phyloP scores from a whole-genome alignment of 2,888 invertebrate genomes.

The Lottia scabra region DNA sequence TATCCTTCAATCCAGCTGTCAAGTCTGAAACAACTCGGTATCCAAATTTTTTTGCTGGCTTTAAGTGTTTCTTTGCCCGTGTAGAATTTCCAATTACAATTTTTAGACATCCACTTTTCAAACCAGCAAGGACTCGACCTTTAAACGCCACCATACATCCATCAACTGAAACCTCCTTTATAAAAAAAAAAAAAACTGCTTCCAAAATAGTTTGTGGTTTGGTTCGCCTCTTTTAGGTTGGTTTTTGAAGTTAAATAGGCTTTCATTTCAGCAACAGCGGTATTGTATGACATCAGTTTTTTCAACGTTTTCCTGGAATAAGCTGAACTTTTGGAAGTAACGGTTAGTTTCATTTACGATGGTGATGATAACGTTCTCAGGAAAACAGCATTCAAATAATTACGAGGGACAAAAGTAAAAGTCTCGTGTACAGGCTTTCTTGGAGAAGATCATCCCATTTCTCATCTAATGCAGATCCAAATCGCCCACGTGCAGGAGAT shows the following conservation, averaged over 20 bases:
- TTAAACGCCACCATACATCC: slow-evolving; percentile 31
- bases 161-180: slow-evolving; percentile 18
- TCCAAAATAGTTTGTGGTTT: background rate
- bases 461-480: too few relatives aligned
- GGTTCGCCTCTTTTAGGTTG: background rate
- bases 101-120: slow-evolving; percentile 16
- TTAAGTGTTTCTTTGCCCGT: too few relatives aligned
- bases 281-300: background rate
- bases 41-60: background rate
- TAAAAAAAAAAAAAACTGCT: slow-evolving; percentile 8
- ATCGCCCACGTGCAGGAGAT: too few relatives aligned
- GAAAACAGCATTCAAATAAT: background rate
- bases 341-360: background rate
- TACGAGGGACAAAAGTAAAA: background rate
- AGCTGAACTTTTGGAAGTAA: background rate
- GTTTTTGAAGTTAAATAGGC: slow-evolving; percentile 9
- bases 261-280: slow-evolving; percentile 13
- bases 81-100: too few relatives aligned
- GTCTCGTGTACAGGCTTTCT: background rate
- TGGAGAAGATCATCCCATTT: background rate
- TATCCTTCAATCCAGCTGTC: background rate
- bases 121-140: slow-evolving; percentile 12
- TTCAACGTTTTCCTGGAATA: background rate
- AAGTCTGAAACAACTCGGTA: background rate
- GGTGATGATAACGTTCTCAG: background rate